Conservation (phyloP, 2,888 invertebrate genomes). For the Napeogenes inachia region DNA sequence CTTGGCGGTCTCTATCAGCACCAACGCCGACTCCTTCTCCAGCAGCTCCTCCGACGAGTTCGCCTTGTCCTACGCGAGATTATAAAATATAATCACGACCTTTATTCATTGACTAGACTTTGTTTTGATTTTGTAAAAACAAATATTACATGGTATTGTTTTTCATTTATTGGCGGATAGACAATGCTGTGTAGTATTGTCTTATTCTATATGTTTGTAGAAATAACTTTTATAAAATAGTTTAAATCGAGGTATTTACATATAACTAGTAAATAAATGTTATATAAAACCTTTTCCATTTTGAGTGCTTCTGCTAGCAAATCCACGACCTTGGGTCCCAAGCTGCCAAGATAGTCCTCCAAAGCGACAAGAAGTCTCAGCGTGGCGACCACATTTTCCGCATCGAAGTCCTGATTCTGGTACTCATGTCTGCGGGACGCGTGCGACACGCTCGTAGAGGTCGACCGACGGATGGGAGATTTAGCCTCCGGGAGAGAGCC, state of each 20-base stretch:
- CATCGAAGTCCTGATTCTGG: slow-evolving; percentile 44
- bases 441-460: slow-evolving; percentile 34
- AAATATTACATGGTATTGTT: no score
- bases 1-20: slow-evolving; percentile 89
- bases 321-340: slow-evolving; percentile 87
- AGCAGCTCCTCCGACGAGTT: slow-evolving; percentile 87
- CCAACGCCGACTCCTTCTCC: slow-evolving; percentile 83
- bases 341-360: slow-evolving; percentile 89
- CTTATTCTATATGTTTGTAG: no score
- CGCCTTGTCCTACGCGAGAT: slow-evolving; percentile 62
- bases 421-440: slow-evolving; percentile 33
- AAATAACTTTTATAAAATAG: no score
- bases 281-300: slow-evolving; percentile 81
- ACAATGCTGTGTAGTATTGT: no score
- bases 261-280: not conserved
- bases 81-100: no score
- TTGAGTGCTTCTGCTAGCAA: slow-evolving; percentile 86
- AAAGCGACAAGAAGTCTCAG: slow-evolving; percentile 86
- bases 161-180: no score
- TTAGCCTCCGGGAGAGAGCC: slow-evolving; percentile 45
- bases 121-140: no score
- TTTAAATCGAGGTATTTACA: no score
- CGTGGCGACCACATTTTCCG: slow-evolving; percentile 81
- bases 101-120: no score
- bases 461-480: slow-evolving; percentile 32